A percentile compares a stretch with the other conserved stretches of the same genome.
These are phyloP conservation scores for Orestias chungarensis DNA, from an alignment of 2,797 vertebrate genomes.

Conservation along the genomic window DNA sequence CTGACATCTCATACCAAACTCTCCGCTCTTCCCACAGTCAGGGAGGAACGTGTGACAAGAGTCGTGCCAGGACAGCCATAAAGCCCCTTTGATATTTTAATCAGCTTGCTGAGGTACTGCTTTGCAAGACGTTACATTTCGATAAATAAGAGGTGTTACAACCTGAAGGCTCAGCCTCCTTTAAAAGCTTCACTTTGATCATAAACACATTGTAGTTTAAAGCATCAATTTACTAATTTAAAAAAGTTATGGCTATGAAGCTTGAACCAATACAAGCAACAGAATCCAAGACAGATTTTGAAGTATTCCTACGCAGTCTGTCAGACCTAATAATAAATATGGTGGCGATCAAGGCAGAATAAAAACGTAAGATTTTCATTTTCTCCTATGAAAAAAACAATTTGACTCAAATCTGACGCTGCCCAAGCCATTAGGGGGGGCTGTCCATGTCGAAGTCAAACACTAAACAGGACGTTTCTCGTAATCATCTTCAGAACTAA, in stretches of 20 bases:
- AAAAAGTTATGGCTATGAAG: neutral
- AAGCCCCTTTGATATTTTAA: slow-evolving; percentile 41
- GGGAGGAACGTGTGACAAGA: slow-evolving; percentile 16
- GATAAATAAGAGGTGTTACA: slow-evolving; percentile 20
- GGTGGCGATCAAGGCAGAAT: neutral
- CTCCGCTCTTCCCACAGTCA: slow-evolving; percentile 16
- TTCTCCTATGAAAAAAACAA: neutral
- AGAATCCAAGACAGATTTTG: neutral
- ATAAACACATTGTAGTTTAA: neutral
- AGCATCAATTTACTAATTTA: neutral
- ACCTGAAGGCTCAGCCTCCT: slow-evolving; percentile 19
- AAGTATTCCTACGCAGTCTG: neutral
- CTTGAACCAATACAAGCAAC: too few species aligned
- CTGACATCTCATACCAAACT: slow-evolving; percentile 48
- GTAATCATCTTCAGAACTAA: neutral
- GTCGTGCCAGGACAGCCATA: slow-evolving; percentile 17
- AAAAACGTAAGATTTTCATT: neutral
- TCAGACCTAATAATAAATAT: neutral
- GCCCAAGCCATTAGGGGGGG: too few species aligned
- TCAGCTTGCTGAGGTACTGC: slow-evolving; percentile 25
- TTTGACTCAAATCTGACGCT: neutral
- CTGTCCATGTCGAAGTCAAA: neutral
- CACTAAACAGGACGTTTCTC: neutral
- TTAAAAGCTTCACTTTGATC: neutral
- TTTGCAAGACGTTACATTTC: slow-evolving; percentile 16